Evolutionary conservation across 2,888 invertebrate species (phyloP).

Genomic region (Tuta absoluta): DNA sequence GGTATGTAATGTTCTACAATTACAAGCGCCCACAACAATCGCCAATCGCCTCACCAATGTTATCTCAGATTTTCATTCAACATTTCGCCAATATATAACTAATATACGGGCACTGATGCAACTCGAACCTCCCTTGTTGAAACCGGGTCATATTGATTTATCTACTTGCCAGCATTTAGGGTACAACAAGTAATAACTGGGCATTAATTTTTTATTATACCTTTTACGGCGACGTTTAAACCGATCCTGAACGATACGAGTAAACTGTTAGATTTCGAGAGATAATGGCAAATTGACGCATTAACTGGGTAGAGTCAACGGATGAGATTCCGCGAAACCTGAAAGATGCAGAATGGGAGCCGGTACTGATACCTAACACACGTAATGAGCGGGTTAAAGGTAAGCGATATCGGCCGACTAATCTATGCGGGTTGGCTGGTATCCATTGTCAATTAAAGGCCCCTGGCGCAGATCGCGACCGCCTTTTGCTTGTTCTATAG

Average conservation of each 20-base stretch:
- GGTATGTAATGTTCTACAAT: conserved; percentile 11
- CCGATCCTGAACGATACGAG: conserved; percentile 42
- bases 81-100: conserved; percentile 37
- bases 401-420: conserved; percentile 55
- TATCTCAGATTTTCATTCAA: conserved; percentile 31
- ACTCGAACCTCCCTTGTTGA: conserved; percentile 47
- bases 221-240: conserved; percentile 46
- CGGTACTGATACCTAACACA: conserved; percentile 38
- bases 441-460: conserved; percentile 76
- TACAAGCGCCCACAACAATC: conserved; percentile 10
- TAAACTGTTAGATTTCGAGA: conserved; percentile 48
- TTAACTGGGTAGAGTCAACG: conserved; percentile 46
- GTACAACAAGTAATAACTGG: conserved; percentile 43
- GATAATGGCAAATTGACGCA: conserved; percentile 52
- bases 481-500: conserved; percentile 74
- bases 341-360: background rate
- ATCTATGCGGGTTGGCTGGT: conserved; percentile 62
- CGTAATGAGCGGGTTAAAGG: conserved; percentile 65
- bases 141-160: conserved; percentile 37
- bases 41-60: conserved; percentile 6
- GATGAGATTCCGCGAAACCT: conserved; percentile 25
- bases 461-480: conserved; percentile 66
- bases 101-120: conserved; percentile 4
- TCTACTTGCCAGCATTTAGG: conserved; percentile 32
- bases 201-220: conserved; percentile 47